Percentiles rank a stretch among this genome's conserved stretches.
Conservation (phyloP, 2,888 invertebrate species). For the Enoplolaimus lenunculus region DNA sequence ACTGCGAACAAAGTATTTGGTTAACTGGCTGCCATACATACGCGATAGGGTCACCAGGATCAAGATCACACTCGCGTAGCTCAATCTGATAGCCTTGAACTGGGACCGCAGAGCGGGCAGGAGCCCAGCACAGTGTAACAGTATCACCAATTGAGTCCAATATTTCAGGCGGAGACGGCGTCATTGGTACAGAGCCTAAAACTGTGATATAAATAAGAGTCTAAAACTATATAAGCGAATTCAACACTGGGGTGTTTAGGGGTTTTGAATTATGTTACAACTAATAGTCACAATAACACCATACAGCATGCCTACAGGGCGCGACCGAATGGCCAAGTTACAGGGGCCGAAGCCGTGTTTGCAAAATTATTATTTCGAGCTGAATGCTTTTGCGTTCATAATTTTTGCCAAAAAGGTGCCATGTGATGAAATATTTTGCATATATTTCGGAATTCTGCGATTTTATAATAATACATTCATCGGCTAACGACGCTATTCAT, state of each 20-base stretch:
- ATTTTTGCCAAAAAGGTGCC: too few relatives aligned
- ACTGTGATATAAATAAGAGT: neutral
- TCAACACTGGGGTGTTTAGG: neutral
- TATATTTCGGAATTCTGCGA: too few relatives aligned
- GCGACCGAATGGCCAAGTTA: too few relatives aligned
- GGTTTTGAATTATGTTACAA: too few relatives aligned
- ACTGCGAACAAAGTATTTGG: conserved; percentile 34
- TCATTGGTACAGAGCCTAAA: conserved; percentile 29
- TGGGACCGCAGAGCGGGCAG: conserved; percentile 35
- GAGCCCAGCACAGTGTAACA: conserved; percentile 37
- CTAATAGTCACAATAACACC: too few relatives aligned
- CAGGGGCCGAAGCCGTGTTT: too few relatives aligned
- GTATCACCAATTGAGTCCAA: conserved; percentile 22
- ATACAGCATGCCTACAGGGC: too few relatives aligned
- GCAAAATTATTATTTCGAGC: too few relatives aligned
- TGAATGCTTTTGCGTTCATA: too few relatives aligned
- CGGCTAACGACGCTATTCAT: too few relatives aligned
- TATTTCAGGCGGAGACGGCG: conserved; percentile 35
- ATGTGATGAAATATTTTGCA: too few relatives aligned
- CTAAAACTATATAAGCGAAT: neutral
- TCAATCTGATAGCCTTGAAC: conserved; percentile 40
- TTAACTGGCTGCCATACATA: conserved; percentile 37
- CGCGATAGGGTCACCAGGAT: conserved; percentile 11
- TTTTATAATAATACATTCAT: too few relatives aligned
- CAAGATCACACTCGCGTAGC: conserved; percentile 34